Conservation (phyloP, 2,113 vertebrate genomes). For the Arothron firmamentum region DNA sequence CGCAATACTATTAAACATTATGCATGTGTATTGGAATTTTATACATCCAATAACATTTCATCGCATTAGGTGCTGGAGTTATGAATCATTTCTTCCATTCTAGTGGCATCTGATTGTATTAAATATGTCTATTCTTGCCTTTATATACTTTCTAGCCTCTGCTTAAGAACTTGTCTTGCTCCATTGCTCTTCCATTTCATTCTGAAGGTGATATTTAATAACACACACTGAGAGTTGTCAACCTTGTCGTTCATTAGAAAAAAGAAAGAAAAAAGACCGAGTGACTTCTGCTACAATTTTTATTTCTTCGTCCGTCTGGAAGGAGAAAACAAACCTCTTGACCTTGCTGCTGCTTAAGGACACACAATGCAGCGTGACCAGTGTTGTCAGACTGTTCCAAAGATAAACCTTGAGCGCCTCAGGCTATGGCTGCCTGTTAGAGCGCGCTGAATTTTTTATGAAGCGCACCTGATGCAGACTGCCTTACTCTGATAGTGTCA, state of each 20-base stretch:
- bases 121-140: constrained; percentile 37
- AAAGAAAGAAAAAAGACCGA: background rate
- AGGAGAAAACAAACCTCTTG: constrained; percentile 53
- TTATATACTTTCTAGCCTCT: constrained; percentile 24
- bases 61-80: constrained; percentile 28
- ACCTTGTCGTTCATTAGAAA: constrained; percentile 65
- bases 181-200: constrained; percentile 36
- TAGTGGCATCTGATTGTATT: constrained; percentile 40
- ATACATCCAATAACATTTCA: constrained; percentile 49
- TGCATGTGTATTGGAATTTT: constrained; percentile 42
- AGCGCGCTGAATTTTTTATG: constrained; percentile 69
- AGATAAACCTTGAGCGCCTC: constrained; percentile 69
- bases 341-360: constrained; percentile 67
- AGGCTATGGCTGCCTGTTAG: constrained; percentile 57
- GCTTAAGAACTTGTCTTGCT: constrained; percentile 40
- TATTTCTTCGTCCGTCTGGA: constrained; percentile 19
- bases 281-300: constrained; percentile 30
- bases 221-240: constrained; percentile 64
- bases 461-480: constrained; percentile 52
- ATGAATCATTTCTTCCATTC: constrained; percentile 41
- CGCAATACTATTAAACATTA: constrained; percentile 42
- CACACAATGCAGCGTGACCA: constrained; percentile 62
- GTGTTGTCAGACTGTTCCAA: constrained; percentile 66
- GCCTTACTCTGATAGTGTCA: constrained; percentile 42
- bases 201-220: constrained; percentile 56